Evolutionary conservation across 2,888 invertebrate genomes (phyloP).

Genomic region (Xestia rhomboidea): DNA sequence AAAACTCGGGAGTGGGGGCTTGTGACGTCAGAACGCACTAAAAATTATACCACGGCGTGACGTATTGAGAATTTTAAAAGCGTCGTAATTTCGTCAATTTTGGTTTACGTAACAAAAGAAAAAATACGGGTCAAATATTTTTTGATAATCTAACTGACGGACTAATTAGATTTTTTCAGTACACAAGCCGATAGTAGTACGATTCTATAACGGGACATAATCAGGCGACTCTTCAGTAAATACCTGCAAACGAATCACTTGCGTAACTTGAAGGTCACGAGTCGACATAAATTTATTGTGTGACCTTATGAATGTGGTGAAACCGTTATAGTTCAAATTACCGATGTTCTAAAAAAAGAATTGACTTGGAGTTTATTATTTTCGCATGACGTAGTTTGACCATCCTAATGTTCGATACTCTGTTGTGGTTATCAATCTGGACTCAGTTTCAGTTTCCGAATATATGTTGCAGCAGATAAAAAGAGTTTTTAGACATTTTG

Average conservation of each 20-base stretch:
- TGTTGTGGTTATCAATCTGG: conserved; percentile 12
- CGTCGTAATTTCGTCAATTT: too few species aligned
- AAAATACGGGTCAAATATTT: too few species aligned
- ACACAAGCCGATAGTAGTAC: too few species aligned
- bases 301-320: conserved; percentile 38
- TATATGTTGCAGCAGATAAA: not conserved
- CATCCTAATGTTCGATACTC: not conserved
- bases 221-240: conserved; percentile 23
- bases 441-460: conserved; percentile 2
- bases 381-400: conserved; percentile 22
- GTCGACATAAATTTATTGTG: conserved; percentile 29
- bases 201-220: conserved; percentile 14
- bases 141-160: too few species aligned
- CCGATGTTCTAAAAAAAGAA: conserved; percentile 40
- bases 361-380: conserved; percentile 5
- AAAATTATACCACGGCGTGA: too few species aligned
- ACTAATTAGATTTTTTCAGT: too few species aligned
- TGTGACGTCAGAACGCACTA: too few species aligned
- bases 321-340: conserved; percentile 47
- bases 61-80: too few species aligned
- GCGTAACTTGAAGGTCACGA: conserved; percentile 30
- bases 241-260: conserved; percentile 25
- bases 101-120: too few species aligned
- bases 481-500: not conserved
- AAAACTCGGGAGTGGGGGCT: too few species aligned